Conservation (phyloP, 2,113 vertebrate genomes). For the Heptranchias perlo region DNA sequence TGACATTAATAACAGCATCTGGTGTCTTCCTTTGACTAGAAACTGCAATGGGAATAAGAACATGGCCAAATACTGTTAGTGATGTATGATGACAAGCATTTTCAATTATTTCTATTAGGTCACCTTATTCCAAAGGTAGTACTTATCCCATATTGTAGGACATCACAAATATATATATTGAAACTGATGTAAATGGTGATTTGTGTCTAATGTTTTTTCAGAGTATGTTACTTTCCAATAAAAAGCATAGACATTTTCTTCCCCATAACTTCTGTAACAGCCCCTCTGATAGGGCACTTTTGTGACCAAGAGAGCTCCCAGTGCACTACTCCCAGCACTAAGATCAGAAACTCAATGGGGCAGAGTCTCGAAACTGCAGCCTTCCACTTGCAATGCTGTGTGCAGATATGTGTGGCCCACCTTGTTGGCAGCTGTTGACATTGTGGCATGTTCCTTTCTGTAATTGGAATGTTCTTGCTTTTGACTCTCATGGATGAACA, state of each 20-base stretch:
- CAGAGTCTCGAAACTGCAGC: too few species aligned
- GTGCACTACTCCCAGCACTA: too few species aligned
- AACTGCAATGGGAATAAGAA: background rate
- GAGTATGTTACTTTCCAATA: too few species aligned
- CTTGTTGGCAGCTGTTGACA: background rate
- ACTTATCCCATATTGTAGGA: background rate
- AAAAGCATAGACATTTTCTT: background rate
- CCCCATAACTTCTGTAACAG: background rate
- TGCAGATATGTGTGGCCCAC: background rate
- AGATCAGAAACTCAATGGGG: too few species aligned
- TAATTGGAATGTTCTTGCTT: background rate
- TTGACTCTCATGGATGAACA: background rate
- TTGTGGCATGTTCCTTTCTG: background rate
- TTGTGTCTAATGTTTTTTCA: too few species aligned
- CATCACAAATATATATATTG: background rate
- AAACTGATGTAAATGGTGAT: background rate
- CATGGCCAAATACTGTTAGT: background rate
- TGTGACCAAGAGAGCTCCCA: background rate
- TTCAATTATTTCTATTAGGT: background rate
- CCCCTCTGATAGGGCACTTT: background rate
- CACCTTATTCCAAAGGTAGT: background rate
- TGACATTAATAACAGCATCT: conserved; percentile 29
- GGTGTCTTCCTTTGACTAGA: background rate
- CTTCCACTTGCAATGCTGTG: too few species aligned
- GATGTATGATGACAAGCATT: background rate